Base-by-base conservation (phyloP, 2,797 vertebrate species). In the Fistularia commersonii region DNA sequence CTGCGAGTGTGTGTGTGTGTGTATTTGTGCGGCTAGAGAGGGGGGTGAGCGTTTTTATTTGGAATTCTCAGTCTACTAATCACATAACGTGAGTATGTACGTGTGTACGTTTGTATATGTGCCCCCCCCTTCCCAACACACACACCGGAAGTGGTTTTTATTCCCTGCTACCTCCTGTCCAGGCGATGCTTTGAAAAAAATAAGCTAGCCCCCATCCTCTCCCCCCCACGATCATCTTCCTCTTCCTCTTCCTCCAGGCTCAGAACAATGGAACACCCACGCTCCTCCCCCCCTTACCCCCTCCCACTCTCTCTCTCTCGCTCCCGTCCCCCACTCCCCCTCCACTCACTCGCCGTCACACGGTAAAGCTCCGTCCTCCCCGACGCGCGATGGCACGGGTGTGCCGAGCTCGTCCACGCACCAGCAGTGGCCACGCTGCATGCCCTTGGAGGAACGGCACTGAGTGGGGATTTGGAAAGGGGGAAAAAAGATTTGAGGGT, bases 391-490 rank as follows among this genome's bases (percentile, higher is more conserved):
- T 0, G 85, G 69, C 74, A 93, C 57, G 1, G 86, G 75, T 13
- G 81, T 76, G 54, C 94, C 94, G 40, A 91, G 87, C 66, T 92
- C 91, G 1, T 94, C 91, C 79, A 96, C 94, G 32, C 94, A 95
- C 94, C 94, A 96, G 82, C 94, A 96, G 54, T 91, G 90, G 54
- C 94, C 94, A 7, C 94, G 90, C 77, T 91, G 92, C 88, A 90
- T 93, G 48, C 93, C 93, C 81, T 92, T 94, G 55, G 94, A 96
- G 63, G 94, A 93, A 51, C 89, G 91, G 52, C 94, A 96, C 94
- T 96, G 79, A 11, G 73, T 8, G 41, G 58, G 10, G 23, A 59
- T 68, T 70, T n/a, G 59, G 37, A 51, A 57, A 41, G 65, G 32
- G 14, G 52, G 50, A 63, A 61, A 76, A 57, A 51, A 63, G 51